Base-by-base conservation (phyloP, 2,888 invertebrate species). In the Agrotis ipsilon region DNA sequence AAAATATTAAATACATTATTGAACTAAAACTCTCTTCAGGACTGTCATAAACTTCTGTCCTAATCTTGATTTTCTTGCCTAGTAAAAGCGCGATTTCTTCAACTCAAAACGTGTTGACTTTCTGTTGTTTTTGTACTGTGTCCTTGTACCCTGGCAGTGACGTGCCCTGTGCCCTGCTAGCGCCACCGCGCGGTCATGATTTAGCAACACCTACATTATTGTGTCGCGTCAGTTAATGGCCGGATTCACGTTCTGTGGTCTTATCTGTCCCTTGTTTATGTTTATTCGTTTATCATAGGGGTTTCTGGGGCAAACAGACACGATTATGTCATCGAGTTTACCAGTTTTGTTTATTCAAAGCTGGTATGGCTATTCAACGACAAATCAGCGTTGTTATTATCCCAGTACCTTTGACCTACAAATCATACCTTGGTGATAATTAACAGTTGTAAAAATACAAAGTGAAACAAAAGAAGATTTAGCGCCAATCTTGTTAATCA, bases 111-210 rank as follows among this genome's bases (percentile, higher is more conserved):
- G 1, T 11, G 39, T 39, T 39, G 19, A 24, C 24, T 24, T 48
- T 43, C 48, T 55, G 24, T 11, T 14, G 11, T 39, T 11, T 9
- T 11, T 14, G 52, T 13, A 1, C n/a, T 1, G 43, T 14, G 52
- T 1, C 6, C 39, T 39, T 7, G 32, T 11, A 11, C 39, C 48
- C 9, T 13, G 74, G 46, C 13, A 24, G 73, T 48, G 64, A 64
- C 74, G 21, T 45, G 21, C 49, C 61, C 21, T 7, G 54, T 27
- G 21, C 49, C 49, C 21, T 3, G 54, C 48, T 19, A 13, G 52
- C 63, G 55, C 63, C 70, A 67, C 32, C 54, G 75, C 48, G 77
- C 57, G 78, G 65, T 54, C 68, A 60, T 75, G 70, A 84, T 80
- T 69, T 77, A 75, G 79, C 54, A 64, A 63, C 75, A 60, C 59